A percentile compares a stretch with the other conserved stretches of the same genome.
These are phyloP conservation scores for Morelia viridis DNA, from an alignment of 2,797 vertebrate genomes.

Conservation along the genomic window DNA sequence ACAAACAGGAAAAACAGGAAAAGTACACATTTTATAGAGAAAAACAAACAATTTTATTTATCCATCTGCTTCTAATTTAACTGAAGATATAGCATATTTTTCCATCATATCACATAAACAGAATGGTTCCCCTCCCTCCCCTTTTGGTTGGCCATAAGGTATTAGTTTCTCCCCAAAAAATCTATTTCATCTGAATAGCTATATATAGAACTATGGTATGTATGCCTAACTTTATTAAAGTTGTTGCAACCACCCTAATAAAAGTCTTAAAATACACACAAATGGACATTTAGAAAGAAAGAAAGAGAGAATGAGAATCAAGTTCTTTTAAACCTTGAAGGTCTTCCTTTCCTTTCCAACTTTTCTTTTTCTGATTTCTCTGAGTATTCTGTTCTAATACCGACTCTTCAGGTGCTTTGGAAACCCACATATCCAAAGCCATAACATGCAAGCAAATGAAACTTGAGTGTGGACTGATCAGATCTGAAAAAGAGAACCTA, in stretches of 20 bases:
- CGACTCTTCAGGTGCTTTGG: not conserved
- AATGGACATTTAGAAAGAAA: not conserved
- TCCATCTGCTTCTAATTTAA: not conserved
- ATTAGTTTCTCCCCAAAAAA: not conserved
- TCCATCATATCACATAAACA: not conserved
- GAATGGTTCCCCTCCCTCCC: not conserved
- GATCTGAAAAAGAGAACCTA: constrained; percentile 9
- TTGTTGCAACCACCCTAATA: not conserved
- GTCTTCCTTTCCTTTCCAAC: not conserved
- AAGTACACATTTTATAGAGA: not conserved
- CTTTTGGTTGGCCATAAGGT: not conserved
- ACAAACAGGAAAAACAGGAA: not conserved
- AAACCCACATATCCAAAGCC: not conserved
- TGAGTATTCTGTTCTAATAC: not conserved
- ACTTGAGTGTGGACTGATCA: not conserved
- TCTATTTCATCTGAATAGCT: not conserved
- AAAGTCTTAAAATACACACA: not conserved
- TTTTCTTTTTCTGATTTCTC: not conserved
- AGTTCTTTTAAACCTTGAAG: not conserved
- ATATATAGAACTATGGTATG: not conserved
- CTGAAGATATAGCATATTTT: not conserved
- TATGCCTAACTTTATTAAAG: not conserved
- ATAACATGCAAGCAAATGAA: not conserved
- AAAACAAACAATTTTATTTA: not conserved
- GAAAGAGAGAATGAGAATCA: not conserved